These are phyloP conservation scores for Lepidurus couesii DNA, from an alignment of 1,140 invertebrate species.

Conservation along the genomic window DNA sequence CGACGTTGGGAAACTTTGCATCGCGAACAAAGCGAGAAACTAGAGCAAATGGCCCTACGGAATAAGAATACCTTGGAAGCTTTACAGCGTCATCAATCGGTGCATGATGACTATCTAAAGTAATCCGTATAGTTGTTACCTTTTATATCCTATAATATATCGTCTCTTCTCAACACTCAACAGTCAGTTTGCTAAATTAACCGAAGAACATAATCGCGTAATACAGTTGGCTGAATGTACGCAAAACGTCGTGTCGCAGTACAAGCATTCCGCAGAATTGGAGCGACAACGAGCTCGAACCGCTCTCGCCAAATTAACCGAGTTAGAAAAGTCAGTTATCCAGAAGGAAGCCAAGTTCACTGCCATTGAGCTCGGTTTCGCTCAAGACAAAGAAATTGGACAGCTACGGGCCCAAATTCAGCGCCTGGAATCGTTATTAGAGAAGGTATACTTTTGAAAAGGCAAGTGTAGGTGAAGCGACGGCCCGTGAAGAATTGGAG, in stretches of 20 bases:
- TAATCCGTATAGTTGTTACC: background rate
- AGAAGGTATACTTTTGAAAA: no score
- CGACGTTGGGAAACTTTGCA: background rate
- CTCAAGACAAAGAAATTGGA: background rate
- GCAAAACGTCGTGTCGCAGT: background rate
- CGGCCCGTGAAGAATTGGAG: background rate
- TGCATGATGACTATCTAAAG: background rate
- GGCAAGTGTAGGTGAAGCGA: no score
- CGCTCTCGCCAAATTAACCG: background rate
- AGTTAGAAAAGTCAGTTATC: background rate
- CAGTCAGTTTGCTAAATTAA: background rate
- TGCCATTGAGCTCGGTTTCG: background rate
- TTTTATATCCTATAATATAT: background rate
- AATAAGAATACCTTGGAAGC: background rate
- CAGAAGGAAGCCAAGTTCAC: background rate
- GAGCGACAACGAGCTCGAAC: background rate
- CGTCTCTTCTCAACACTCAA: background rate
- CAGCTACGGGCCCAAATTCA: background rate
- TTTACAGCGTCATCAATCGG: background rate
- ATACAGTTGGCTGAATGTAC: background rate
- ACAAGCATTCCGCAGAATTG: background rate
- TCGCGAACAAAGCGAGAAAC: background rate
- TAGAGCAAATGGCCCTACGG: background rate
- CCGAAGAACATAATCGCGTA: background rate
- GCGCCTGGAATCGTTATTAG: no score